These are phyloP conservation scores for Aphaenogaster ashmeadi DNA, from an alignment of 1,140 invertebrate species.

Conservation along the genomic window DNA sequence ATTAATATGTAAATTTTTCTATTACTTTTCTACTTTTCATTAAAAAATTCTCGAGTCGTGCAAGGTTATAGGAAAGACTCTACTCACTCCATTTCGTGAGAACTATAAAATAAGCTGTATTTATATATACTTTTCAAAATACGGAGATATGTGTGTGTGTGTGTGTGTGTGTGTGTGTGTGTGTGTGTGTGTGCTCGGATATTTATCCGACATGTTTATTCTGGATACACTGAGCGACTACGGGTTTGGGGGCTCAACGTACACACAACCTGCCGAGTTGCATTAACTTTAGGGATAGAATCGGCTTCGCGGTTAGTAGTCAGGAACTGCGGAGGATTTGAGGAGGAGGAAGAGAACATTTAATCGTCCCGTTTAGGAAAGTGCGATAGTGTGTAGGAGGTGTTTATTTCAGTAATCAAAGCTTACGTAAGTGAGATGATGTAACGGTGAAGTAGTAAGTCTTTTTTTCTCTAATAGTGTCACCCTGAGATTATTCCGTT, in stretches of 20 bases:
- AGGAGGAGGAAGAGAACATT: constrained; percentile 24
- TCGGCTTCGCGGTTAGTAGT: constrained; percentile 47
- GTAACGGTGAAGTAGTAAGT: constrained; percentile 26
- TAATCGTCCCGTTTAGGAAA: constrained; percentile 40
- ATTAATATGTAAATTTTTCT: neutral
- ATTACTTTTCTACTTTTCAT: neutral
- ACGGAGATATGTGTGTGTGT: neutral
- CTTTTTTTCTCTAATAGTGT: neutral
- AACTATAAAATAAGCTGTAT: neutral
- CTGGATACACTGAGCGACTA: constrained; percentile 13
- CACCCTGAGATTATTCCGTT: neutral
- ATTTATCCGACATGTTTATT: constrained; percentile 44
- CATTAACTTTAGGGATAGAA: constrained; percentile 57
- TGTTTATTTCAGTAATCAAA: constrained; percentile 61
- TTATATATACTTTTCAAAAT: constrained; percentile 7
- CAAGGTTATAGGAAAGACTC: neutral
- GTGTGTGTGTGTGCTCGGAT: neutral
- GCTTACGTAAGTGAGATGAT: constrained; percentile 30
- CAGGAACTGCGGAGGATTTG: constrained; percentile 28
- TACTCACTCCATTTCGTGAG: neutral
- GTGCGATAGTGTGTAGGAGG: constrained; percentile 33
- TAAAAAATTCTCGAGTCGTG: neutral
- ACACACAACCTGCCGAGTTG: constrained; percentile 37
- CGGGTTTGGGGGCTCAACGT: constrained; percentile 13
- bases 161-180: too few species aligned